Conservation (phyloP, 2,113 vertebrate genomes). For the Bolborhynchus lineola region DNA sequence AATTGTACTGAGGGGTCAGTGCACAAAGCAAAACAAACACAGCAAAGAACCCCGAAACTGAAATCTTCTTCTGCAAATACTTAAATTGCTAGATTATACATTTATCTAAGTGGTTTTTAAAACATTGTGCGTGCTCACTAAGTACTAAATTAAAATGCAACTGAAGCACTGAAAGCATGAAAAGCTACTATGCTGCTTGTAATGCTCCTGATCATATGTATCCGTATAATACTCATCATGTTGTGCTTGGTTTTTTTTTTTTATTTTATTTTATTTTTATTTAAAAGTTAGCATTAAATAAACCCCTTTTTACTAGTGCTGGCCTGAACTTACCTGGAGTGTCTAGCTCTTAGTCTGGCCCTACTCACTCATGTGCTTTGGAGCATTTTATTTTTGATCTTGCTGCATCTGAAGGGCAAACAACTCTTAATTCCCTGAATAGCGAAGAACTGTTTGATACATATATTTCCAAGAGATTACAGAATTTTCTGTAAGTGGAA, state of each 20-base stretch:
- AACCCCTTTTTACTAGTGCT: background rate
- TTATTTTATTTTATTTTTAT: background rate
- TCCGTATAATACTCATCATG: background rate
- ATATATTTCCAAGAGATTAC: background rate
- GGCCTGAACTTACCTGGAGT: background rate
- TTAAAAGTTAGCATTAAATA: background rate
- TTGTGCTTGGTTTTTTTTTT: background rate
- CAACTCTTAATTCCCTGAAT: background rate
- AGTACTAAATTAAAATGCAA: background rate
- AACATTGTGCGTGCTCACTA: background rate
- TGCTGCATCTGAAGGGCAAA: background rate
- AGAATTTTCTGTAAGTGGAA: background rate
- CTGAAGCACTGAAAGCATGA: background rate
- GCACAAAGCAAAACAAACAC: background rate
- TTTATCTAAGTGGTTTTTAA: background rate
- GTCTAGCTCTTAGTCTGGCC: background rate
- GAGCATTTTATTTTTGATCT: background rate
- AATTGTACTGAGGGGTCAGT: background rate
- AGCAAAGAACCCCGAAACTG: fast-evolving
- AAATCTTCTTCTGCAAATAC: background rate
- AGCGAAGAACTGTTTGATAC: background rate
- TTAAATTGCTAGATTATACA: background rate
- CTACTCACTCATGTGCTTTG: background rate
- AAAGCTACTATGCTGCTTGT: background rate
- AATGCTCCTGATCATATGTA: background rate